Base-by-base conservation (phyloP, 1,140 invertebrate species). In the Drosophila arawakana region DNA sequence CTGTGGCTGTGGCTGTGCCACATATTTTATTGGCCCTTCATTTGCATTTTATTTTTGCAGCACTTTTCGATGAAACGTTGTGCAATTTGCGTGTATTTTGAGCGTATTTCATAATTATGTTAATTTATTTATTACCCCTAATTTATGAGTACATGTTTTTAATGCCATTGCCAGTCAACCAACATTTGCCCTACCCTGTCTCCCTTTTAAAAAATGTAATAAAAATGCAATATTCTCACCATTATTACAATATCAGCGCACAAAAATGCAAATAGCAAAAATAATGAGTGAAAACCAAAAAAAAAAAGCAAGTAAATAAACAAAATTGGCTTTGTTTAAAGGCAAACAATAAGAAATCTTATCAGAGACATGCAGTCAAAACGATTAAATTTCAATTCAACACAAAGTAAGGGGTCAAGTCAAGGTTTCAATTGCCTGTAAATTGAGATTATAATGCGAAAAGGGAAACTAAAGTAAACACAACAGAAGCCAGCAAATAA, bases 121-220 rank as follows among this genome's bases (percentile, higher is more conserved):
- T 78, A 81, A 85, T 85, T 85, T 85, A 81, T 85, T 78, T 84
- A 84, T 85, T 75, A 76, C 63, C 68, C 73, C 84, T 73, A 80
- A 83, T 85, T 84, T 81, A 85, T 85, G 81, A 60, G 63, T 54
- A 65, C 65, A 79, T 83, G 80, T 76, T 76, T 63, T 67, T 74
- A 70, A 81, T 77, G 73, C 62, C 62, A 57, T 25, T 55, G 44
- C 61, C 78, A 52, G 44, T 5, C 7, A 3, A 3, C 39, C 39
- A 21, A 25, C 39, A 7, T 15, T 15, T 15, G 15, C 15, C 15
- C 15, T 15, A 15, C 15, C 15, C 15, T 9, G 11, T 2, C n/a
- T 10, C 9, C 11, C 13, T 39, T 25, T 15, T 54, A n/a, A 11
- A 25, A 37, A 54, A 47, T 43, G 46, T 44, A 52, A 66, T 82